Conservation (phyloP, 2,888 invertebrate species). For the Adineta ricciae region DNA sequence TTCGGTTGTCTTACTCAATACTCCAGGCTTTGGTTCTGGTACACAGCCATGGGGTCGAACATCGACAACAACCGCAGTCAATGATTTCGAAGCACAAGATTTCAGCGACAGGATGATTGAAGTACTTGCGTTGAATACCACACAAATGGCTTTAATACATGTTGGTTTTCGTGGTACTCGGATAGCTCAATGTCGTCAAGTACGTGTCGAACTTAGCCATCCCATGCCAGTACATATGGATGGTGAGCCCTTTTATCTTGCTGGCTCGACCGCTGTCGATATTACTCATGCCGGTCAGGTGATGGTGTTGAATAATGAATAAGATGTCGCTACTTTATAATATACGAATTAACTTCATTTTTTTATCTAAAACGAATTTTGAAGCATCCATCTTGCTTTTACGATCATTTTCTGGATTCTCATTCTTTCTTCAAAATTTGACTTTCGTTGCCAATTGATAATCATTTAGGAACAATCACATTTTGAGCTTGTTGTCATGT, state of each 20-base stretch:
- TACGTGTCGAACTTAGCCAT: background rate
- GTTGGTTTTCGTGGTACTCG: background rate
- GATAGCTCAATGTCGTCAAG: background rate
- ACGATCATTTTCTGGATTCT: no score
- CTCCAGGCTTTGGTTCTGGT: background rate
- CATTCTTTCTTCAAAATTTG: no score
- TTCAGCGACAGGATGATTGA: background rate
- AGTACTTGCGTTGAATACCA: background rate
- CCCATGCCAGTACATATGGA: background rate
- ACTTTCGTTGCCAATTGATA: no score
- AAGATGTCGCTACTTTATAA: no score
- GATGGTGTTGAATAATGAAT: background rate
- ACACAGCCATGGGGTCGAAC: background rate
- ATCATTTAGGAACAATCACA: no score
- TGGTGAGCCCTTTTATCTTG: background rate
- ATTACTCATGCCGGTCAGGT: background rate
- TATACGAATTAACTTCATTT: no score
- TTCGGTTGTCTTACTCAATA: background rate
- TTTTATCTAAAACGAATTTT: no score
- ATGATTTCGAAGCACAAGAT: background rate
- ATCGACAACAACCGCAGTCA: background rate
- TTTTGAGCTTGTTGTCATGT: no score
- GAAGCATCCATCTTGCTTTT: no score
- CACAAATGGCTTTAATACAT: background rate
- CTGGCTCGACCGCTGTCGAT: background rate